phyloP scores from a whole-genome alignment of 2,888 invertebrate genomes.

The Drosophila nr. fundita region DNA sequence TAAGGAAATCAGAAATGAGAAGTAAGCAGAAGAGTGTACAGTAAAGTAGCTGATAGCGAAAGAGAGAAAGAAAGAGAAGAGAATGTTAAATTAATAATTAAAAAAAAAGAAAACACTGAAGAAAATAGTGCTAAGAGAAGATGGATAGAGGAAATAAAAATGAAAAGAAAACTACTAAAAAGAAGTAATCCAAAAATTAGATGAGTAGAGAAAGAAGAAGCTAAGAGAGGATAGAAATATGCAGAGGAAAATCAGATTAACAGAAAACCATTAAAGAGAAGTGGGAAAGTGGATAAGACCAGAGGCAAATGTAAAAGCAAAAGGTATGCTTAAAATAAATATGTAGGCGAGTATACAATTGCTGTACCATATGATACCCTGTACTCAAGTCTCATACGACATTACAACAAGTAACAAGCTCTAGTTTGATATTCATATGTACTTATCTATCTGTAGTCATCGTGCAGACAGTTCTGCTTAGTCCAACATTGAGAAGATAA shows the following conservation, averaged over 20 bases:
- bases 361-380: background rate
- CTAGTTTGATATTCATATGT: background rate
- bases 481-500: background rate
- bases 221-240: background rate
- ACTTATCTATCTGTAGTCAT: background rate
- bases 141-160: background rate
- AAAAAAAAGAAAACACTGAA: background rate
- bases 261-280: background rate
- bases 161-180: background rate
- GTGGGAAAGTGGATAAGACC: background rate
- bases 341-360: background rate
- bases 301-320: background rate
- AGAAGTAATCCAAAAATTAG: background rate
- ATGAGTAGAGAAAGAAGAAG: background rate
- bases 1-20: background rate
- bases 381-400: background rate
- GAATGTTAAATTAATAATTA: background rate
- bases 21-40: background rate
- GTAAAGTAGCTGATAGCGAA: background rate
- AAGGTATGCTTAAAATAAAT: background rate
- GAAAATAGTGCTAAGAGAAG: too few species aligned
- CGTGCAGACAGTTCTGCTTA: background rate
- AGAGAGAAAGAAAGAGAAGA: background rate
- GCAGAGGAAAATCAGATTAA: background rate
- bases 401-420: background rate